Base-by-base conservation (phyloP, 2,113 vertebrate species). In the Tautogolabrus adspersus region DNA sequence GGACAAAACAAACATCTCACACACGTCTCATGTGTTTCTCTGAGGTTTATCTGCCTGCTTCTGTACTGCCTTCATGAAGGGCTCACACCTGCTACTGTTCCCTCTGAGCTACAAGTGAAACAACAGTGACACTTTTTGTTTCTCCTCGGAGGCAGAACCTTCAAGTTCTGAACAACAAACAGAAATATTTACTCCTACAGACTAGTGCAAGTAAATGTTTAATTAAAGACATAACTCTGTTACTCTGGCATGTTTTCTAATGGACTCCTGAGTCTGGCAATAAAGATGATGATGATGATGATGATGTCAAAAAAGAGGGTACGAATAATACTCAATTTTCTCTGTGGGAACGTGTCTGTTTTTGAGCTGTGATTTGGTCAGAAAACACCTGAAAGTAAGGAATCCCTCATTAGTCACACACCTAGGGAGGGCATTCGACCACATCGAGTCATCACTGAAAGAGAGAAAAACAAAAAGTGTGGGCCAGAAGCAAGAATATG, bases 301-400 rank as follows among this genome's bases (percentile, higher is more conserved):
- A n/a, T n/a, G n/a, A n/a, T n/a, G n/a, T n/a, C n/a, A n/a, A 44
- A 55, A 67, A 44, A 30, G 10, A 0, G 8, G 3, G 16, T 12
- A 11, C 3, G 47, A 38, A 34, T 34, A 0, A 1, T 13, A 60
- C 0, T 0, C 8, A 18, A 9, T 11, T 44, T 46, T 71, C 34
- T 23, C 26, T 42, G 47, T 72, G 42, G 0, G 60, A 54, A 16
- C 72, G 63, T 47, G 8, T 73, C 13, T 72, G 57, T 69, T 75
- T 77, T 34, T 19, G 58, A 69, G 56, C 68, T 49, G 69, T 74
- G 68, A 77, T 86, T 89, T 72, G 22, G 68, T 64, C 83, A 89
- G 90, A 91, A 93, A 93, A 91, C 69, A 91, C 91, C 91, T 86
- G 84, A 88, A 73, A 86, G 76, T 58, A 86, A 92, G 93, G 91